Percentiles rank a stretch among this genome's conserved stretches.
Evolutionary conservation across 2,113 vertebrate species (phyloP).

Genomic region (Pygathrix nemaeus): DNA sequence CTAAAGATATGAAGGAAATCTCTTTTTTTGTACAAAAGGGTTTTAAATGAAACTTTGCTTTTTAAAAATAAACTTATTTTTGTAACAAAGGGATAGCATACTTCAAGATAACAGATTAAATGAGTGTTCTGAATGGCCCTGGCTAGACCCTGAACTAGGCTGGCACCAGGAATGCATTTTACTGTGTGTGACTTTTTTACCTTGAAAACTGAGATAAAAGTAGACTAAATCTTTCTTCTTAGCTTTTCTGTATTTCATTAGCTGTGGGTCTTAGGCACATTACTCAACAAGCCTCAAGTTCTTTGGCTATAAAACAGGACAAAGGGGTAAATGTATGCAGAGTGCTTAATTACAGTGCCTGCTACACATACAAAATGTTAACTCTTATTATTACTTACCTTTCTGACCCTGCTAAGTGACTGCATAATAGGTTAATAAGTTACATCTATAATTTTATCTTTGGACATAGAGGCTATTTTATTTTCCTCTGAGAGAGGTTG

Average conservation of each 20-base stretch:
- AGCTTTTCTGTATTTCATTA: not conserved
- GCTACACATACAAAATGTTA: not conserved
- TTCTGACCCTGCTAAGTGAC: not conserved
- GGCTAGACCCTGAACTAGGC: too few relatives aligned
- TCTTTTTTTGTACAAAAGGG: not conserved
- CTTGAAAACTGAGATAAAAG: not conserved
- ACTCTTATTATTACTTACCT: not conserved
- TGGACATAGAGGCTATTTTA: not conserved
- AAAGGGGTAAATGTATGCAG: not conserved
- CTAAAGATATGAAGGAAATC: not conserved
- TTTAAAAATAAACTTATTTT: not conserved
- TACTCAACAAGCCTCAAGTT: not conserved
- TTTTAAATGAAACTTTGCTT: constrained; percentile 6
- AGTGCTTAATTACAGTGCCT: not conserved
- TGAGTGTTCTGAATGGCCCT: not conserved
- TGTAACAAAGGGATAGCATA: not conserved
- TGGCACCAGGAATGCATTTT: not conserved
- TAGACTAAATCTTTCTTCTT: not conserved
- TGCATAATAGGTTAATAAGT: not conserved
- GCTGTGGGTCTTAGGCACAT: not conserved
- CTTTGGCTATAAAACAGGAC: not conserved
- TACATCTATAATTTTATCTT: not conserved
- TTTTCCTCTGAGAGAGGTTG: not conserved
- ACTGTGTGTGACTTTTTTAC: not conserved
- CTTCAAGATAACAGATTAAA: not conserved